Percentiles rank a stretch among this genome's conserved stretches.
Evolutionary conservation across 2,888 invertebrate genomes (phyloP).

Genomic region (Endomychus coccineus): DNA sequence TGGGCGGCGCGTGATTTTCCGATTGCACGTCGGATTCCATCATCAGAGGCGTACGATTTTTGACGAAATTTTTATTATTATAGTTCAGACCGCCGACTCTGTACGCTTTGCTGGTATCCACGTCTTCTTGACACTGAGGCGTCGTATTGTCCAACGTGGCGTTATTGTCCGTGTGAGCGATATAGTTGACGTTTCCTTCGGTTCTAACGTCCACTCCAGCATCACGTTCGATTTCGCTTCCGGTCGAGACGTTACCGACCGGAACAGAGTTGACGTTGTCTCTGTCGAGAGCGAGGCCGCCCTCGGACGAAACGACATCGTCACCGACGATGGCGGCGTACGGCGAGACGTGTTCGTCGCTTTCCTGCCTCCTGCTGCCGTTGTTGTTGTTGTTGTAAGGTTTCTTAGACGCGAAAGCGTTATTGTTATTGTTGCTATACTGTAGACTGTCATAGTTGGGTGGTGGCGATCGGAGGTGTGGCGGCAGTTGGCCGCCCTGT

Average conservation of each 20-base stretch:
- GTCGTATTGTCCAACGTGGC: too few relatives aligned
- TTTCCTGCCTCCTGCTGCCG: constrained; percentile 4
- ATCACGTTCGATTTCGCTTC: too few relatives aligned
- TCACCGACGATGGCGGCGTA: constrained; percentile 1
- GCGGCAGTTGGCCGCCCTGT: constrained; percentile 30
- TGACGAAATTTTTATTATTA: constrained; percentile 6
- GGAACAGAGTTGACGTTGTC: background rate
- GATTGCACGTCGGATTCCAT: too few relatives aligned
- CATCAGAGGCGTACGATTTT: constrained; percentile 2
- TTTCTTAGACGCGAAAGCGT: background rate
- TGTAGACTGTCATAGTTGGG: background rate
- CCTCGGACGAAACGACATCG: constrained; percentile 3
- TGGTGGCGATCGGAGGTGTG: constrained; percentile 7
- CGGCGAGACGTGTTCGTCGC: background rate
- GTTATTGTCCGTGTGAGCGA: too few relatives aligned
- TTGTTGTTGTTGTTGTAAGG: constrained; percentile 7
- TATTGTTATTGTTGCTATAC: background rate
- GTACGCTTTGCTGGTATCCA: constrained; percentile 1
- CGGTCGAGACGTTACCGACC: too few relatives aligned
- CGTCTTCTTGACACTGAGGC: too few relatives aligned
- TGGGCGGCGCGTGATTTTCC: too few relatives aligned
- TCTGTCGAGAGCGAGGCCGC: background rate
- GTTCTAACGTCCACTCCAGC: too few relatives aligned
- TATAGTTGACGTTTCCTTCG: too few relatives aligned
- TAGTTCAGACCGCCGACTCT: constrained; percentile 5